These are phyloP conservation scores for Phaenicophaeus curvirostris DNA, from an alignment of 2,797 vertebrate species.

Conservation along the genomic window DNA sequence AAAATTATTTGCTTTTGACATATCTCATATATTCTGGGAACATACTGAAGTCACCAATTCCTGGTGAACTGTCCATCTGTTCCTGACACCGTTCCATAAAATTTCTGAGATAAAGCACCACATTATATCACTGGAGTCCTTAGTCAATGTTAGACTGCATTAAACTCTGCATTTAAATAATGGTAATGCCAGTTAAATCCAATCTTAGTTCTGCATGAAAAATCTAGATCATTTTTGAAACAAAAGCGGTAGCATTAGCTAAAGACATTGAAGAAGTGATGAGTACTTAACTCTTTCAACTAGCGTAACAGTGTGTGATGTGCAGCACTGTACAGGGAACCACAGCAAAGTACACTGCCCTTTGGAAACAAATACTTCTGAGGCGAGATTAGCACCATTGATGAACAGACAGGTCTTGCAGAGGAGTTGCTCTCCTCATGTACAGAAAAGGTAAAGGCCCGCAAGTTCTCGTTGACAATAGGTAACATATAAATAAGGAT, in stretches of 20 bases:
- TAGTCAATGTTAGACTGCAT: constrained; percentile 70
- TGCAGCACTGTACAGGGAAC: constrained; percentile 68
- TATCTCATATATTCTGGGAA: constrained; percentile 75
- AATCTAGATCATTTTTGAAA: constrained; percentile 72
- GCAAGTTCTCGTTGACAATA: constrained; percentile 77
- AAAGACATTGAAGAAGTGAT: constrained; percentile 46
- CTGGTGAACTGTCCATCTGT: constrained; percentile 66
- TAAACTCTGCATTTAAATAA: constrained; percentile 80
- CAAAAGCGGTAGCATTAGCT: constrained; percentile 59
- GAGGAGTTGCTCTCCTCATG: constrained; percentile 54
- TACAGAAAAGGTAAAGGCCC: constrained; percentile 57
- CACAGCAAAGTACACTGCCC: constrained; percentile 58
- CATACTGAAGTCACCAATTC: constrained; percentile 68
- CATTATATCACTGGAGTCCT: constrained; percentile 70
- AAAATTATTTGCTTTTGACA: constrained; percentile 80
- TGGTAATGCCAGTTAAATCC: constrained; percentile 74
- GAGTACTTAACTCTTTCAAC: constrained; percentile 47
- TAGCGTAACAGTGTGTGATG: constrained; percentile 51
- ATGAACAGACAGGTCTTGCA: constrained; percentile 68
- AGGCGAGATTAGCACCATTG: constrained; percentile 80
- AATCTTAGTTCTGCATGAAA: constrained; percentile 68
- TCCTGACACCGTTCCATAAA: constrained; percentile 67
- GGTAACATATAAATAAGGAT: constrained; percentile 82
- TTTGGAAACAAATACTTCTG: constrained; percentile 59
- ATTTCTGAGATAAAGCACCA: constrained; percentile 71